Percentiles rank a stretch among this genome's conserved stretches.
Conservation (phyloP, 1,140 invertebrate species). For the Drosophila lacertosa region DNA sequence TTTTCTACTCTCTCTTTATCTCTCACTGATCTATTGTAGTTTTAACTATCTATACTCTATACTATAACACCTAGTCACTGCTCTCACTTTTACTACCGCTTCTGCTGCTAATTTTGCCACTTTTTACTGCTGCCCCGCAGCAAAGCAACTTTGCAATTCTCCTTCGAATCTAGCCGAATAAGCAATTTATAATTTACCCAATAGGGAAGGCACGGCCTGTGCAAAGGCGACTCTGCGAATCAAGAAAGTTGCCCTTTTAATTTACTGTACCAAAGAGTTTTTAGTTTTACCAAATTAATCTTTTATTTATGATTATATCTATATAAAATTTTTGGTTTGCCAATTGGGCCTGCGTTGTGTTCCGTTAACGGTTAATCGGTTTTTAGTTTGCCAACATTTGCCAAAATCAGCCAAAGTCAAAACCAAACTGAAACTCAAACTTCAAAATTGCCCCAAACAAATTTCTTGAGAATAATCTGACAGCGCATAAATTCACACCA, state of each 20-base stretch:
- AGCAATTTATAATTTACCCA: constrained; percentile 25
- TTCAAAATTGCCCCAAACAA: constrained; percentile 25
- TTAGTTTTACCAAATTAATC: constrained; percentile 20
- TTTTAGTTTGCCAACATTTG: constrained; percentile 13
- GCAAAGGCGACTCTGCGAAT: background rate
- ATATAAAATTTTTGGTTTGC: constrained; percentile 21
- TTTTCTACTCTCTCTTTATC: background rate
- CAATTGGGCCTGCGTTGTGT: constrained; percentile 8
- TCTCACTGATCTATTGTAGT: constrained; percentile 37
- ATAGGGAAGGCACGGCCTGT: constrained; percentile 10
- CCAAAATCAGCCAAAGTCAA: constrained; percentile 48
- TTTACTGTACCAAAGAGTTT: constrained; percentile 2
- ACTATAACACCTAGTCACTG: constrained; percentile 41
- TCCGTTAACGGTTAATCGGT: constrained; percentile 4
- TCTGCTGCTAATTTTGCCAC: constrained; percentile 14
- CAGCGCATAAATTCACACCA: constrained; percentile 69
- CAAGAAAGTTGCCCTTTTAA: background rate
- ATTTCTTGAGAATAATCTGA: constrained; percentile 64
- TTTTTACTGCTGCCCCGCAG: constrained; percentile 1
- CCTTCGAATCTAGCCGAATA: constrained; percentile 23
- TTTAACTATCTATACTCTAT: constrained; percentile 53
- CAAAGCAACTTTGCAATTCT: background rate
- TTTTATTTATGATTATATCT: constrained; percentile 2
- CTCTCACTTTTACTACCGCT: constrained; percentile 7
- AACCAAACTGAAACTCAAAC: constrained; percentile 61